These are phyloP conservation scores for Sus cebifrons DNA, from an alignment of 2,797 vertebrate genomes.

Conservation along the genomic window DNA sequence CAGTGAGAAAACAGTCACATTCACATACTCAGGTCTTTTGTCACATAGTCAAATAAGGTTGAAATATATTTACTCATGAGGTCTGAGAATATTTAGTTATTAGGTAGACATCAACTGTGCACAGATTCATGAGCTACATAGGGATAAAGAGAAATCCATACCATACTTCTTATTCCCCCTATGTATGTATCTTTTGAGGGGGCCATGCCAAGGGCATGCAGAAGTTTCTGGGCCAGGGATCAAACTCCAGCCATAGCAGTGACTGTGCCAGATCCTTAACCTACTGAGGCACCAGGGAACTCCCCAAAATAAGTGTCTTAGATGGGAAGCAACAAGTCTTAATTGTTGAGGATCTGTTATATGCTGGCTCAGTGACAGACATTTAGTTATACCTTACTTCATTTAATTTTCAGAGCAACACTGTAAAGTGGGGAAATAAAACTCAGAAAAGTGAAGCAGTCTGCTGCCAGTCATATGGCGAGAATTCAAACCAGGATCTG, in stretches of 20 bases:
- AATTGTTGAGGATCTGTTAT: background rate
- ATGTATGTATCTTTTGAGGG: no score
- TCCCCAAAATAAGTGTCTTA: background rate
- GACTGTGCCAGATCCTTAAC: no score
- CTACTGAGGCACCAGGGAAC: no score
- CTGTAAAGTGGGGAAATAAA: background rate
- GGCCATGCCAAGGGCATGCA: no score
- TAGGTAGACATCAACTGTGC: background rate
- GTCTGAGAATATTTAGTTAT: background rate
- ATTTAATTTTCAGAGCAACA: constrained; percentile 23
- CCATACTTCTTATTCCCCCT: background rate
- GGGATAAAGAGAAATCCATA: background rate
- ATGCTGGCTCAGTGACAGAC: background rate
- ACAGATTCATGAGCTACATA: background rate
- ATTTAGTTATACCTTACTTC: background rate
- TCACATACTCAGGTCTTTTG: background rate
- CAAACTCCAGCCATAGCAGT: no score
- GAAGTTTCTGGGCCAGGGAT: no score
- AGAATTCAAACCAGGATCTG: background rate
- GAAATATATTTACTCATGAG: background rate
- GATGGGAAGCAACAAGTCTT: background rate
- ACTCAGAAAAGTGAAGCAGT: background rate
- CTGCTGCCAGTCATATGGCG: background rate
- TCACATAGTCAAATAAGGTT: background rate
- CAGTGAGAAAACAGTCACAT: constrained; percentile 27